Conservation (phyloP, 1,140 invertebrate genomes). For the Colletes latitarsis region DNA sequence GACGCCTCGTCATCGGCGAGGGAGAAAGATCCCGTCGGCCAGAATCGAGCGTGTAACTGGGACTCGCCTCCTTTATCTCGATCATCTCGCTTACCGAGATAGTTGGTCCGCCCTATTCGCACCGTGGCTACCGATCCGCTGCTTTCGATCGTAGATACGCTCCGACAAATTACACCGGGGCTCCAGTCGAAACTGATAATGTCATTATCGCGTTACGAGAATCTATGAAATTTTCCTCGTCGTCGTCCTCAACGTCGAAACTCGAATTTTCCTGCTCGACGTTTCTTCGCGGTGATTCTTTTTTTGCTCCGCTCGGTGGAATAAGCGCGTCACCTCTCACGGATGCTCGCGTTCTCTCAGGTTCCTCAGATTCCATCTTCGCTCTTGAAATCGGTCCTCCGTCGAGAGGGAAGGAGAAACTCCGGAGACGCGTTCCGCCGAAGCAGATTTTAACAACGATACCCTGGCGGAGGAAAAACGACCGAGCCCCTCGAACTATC, state of each 20-base stretch:
- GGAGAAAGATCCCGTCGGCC: not conserved
- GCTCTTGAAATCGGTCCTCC: not conserved
- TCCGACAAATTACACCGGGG: slow-evolving; percentile 26
- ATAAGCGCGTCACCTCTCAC: not conserved
- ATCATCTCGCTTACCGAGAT: slow-evolving; percentile 30
- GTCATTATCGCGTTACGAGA: slow-evolving; percentile 31
- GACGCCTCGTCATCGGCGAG: slow-evolving; percentile 6
- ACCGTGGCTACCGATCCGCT: slow-evolving; percentile 23
- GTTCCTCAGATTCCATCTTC: not conserved
- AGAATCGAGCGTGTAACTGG: not conserved
- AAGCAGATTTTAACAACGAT: slow-evolving; percentile 40
- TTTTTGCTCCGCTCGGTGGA: too few relatives aligned
- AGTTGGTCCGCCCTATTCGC: slow-evolving; percentile 20
- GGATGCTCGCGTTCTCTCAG: not conserved
- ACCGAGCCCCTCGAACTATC: slow-evolving; percentile 18
- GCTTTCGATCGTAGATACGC: slow-evolving; percentile 23
- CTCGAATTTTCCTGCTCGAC: not conserved
- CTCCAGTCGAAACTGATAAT: not conserved
- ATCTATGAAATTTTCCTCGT: not conserved
- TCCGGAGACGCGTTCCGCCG: not conserved
- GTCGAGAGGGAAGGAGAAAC: not conserved
- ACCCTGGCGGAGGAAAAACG: not conserved
- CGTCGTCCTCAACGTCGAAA: not conserved
- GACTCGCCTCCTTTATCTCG: slow-evolving; percentile 31
- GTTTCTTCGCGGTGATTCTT: too few relatives aligned